phyloP scores from a whole-genome alignment of 2,888 invertebrate species.

The Platycheirus albimanus region DNA sequence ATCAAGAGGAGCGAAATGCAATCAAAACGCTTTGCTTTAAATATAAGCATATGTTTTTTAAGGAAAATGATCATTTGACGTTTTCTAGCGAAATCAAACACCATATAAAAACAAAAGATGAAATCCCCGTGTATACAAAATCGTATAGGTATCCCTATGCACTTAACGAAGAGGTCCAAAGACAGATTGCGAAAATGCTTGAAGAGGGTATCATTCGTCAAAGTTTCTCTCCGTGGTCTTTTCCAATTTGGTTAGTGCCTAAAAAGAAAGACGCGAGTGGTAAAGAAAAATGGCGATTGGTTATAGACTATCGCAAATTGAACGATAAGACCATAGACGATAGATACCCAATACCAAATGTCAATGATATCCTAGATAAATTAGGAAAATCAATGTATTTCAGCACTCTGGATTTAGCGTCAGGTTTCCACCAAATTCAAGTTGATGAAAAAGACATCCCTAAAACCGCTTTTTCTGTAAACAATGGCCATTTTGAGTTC shows the following conservation, averaged over 20 bases:
- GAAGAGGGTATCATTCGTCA: slow-evolving; percentile 29
- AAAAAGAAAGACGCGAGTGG: slow-evolving; percentile 35
- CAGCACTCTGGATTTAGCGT: too few species aligned
- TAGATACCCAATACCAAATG: slow-evolving; percentile 45
- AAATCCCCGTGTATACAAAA: slow-evolving; percentile 39
- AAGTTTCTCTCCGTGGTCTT: slow-evolving; percentile 57
- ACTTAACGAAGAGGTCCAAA: slow-evolving; percentile 32
- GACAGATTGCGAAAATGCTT: slow-evolving; percentile 24
- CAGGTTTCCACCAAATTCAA: too few species aligned
- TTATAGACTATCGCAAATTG: too few species aligned
- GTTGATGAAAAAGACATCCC: too few species aligned
- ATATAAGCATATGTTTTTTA: slow-evolving; percentile 13
- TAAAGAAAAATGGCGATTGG: slow-evolving; percentile 23
- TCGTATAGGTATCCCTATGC: slow-evolving; percentile 31
- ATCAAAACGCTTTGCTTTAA: slow-evolving; percentile 6
- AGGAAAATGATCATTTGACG: neutral
- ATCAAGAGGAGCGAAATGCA: slow-evolving; percentile 3
- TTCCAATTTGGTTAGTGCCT: slow-evolving; percentile 34
- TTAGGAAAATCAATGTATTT: too few species aligned
- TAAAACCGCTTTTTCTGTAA: slow-evolving; percentile 9
- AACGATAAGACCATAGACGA: too few species aligned
- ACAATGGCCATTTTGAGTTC: slow-evolving; percentile 37
- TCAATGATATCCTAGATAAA: slow-evolving; percentile 29
- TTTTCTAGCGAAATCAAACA: slow-evolving; percentile 19
- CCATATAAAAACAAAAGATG: slow-evolving; percentile 25